Percentiles rank a stretch among this genome's conserved stretches.
These are phyloP conservation scores for Ganaspis sp. DNA, from an alignment of 1,140 invertebrate species.

Conservation along the genomic window DNA sequence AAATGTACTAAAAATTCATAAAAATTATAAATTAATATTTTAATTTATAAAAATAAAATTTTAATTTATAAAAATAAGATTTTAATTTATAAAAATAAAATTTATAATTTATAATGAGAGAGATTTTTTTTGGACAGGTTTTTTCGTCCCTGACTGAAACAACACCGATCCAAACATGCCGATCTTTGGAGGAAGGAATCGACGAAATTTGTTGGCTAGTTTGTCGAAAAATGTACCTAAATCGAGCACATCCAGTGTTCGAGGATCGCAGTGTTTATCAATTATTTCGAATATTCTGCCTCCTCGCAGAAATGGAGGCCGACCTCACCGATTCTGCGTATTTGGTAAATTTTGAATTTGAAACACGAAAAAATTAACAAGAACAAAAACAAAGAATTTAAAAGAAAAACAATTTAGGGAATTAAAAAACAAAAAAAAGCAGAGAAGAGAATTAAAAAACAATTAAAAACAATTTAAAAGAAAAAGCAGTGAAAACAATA, in stretches of 20 bases:
- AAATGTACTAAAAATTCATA: no score
- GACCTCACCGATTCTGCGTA: slow-evolving; percentile 65
- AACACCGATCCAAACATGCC: slow-evolving; percentile 59
- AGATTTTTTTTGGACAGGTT: slow-evolving; percentile 54
- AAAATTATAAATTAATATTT: no score
- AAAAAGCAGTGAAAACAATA: no score
- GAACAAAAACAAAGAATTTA: no score
- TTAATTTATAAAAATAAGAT: slow-evolving; percentile 6
- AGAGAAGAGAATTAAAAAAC: no score
- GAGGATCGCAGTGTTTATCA: slow-evolving; percentile 82
- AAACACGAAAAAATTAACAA: not conserved
- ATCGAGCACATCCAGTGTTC: slow-evolving; percentile 79
- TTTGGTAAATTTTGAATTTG: slow-evolving; percentile 44
- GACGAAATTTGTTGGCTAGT: slow-evolving; percentile 87
- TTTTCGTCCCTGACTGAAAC: slow-evolving; percentile 68
- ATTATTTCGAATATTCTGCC: slow-evolving; percentile 87
- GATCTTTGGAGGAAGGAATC: slow-evolving; percentile 66
- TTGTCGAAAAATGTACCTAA: slow-evolving; percentile 80
- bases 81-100: not conserved
- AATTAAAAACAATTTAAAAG: no score
- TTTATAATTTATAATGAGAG: not conserved
- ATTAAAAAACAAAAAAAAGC: no score
- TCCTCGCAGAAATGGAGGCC: slow-evolving; percentile 82
- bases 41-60: no score
- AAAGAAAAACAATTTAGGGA: no score